Percentiles rank a stretch among this genome's conserved stretches.
Conservation (phyloP, 1,140 invertebrate genomes). For the Lutraria rhynchaena region DNA sequence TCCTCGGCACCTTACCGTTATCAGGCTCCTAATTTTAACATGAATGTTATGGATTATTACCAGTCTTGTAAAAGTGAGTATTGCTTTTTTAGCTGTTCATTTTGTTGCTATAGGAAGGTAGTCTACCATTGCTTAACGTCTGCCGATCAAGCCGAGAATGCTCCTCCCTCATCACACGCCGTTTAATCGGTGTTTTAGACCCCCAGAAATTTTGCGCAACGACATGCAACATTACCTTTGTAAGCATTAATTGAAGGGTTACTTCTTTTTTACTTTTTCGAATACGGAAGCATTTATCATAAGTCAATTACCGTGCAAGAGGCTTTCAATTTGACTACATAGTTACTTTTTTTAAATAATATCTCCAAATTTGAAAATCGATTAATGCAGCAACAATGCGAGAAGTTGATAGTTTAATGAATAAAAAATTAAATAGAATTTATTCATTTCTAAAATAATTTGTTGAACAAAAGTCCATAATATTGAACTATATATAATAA, state of each 20-base stretch:
- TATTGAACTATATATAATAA: too few species aligned
- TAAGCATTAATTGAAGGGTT: conserved; percentile 16
- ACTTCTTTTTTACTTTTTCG: background rate
- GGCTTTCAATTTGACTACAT: background rate
- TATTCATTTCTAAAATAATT: too few species aligned
- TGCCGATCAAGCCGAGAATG: background rate
- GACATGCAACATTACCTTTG: conserved; percentile 37
- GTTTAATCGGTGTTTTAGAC: conserved; percentile 47
- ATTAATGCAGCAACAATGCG: too few species aligned
- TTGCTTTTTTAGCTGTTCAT: too few species aligned
- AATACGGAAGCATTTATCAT: background rate
- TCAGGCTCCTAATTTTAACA: conserved; percentile 42
- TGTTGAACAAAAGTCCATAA: too few species aligned
- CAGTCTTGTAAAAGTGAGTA: conserved; percentile 62
- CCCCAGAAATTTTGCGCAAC: conserved; percentile 44
- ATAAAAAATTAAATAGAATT: too few species aligned
- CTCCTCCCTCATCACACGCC: conserved; percentile 46
- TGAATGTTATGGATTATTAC: conserved; percentile 58
- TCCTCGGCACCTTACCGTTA: conserved; percentile 35
- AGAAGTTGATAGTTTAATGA: too few species aligned
- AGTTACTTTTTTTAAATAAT: too few species aligned
- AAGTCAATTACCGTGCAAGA: background rate
- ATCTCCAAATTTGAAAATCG: too few species aligned
- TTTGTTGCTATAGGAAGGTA: too few species aligned
- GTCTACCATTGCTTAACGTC: conserved; percentile 23